phyloP scores from a whole-genome alignment of 2,113 vertebrate species.

The Australoheros scitulus region DNA sequence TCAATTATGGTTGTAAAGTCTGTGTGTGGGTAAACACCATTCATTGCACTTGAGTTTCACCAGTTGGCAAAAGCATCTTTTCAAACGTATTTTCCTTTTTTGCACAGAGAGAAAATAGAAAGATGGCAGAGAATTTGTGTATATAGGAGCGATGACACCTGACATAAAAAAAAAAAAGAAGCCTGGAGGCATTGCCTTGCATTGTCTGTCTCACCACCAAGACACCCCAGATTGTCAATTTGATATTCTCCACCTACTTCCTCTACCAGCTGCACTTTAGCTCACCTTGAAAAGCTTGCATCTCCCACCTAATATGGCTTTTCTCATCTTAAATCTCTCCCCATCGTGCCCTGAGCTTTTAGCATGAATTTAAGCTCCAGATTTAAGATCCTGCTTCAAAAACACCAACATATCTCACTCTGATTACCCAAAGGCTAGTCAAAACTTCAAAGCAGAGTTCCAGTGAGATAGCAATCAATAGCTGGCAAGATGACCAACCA shows the following conservation, averaged over 20 bases:
- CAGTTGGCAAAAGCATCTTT: neutral
- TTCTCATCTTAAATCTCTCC: neutral
- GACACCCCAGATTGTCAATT: no score
- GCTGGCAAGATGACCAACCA: conserved; percentile 6
- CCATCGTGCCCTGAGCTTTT: neutral
- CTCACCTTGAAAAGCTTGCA: neutral
- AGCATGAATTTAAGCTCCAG: neutral
- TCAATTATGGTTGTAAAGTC: neutral
- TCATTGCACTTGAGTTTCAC: neutral
- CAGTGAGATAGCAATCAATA: conserved; percentile 42
- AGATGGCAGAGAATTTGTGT: neutral
- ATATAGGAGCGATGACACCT: neutral
- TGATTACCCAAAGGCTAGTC: neutral
- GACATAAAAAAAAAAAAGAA: neutral
- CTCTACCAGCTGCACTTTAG: neutral
- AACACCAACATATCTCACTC: neutral
- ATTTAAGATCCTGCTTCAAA: neutral
- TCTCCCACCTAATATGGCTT: neutral
- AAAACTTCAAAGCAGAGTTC: conserved; percentile 35
- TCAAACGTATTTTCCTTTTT: neutral
- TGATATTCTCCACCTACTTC: neutral
- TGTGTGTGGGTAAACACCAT: neutral
- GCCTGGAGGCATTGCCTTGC: neutral
- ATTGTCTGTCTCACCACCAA: neutral
- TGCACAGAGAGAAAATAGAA: neutral